Evolutionary conservation across 2,888 invertebrate genomes (phyloP).

Genomic region (Drosophila greeni): DNA sequence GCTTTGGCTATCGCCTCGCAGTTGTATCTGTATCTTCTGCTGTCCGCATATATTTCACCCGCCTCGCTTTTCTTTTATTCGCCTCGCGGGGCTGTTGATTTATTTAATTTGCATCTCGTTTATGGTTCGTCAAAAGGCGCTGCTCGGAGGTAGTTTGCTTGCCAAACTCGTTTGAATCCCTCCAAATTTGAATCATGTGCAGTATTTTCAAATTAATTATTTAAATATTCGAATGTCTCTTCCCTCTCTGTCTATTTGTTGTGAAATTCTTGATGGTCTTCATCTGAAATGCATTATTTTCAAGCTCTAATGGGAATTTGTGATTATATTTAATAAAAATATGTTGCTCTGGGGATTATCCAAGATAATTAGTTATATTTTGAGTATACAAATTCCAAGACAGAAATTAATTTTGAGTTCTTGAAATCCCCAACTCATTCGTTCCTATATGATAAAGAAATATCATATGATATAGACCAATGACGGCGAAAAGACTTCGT

Average conservation of each 20-base stretch:
- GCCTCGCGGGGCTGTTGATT: constrained; percentile 34
- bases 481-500: constrained; percentile 25
- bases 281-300: constrained; percentile 8
- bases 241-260: neutral
- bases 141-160: constrained; percentile 17
- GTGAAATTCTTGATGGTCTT: constrained; percentile 11
- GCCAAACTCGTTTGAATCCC: constrained; percentile 40
- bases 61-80: constrained; percentile 20
- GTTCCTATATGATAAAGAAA: constrained; percentile 10
- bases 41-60: neutral
- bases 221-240: constrained; percentile 30
- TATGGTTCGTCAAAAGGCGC: constrained; percentile 34
- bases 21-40: constrained; percentile 21
- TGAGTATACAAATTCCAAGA: neutral
- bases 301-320: constrained; percentile 3
- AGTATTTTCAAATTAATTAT: constrained; percentile 45
- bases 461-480: constrained; percentile 36
- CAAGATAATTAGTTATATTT: too few species aligned
- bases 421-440: constrained; percentile 4
- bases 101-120: constrained; percentile 58
- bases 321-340: constrained; percentile 1
- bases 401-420: too few species aligned
- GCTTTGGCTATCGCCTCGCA: constrained; percentile 18
- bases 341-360: neutral
- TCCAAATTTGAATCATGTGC: constrained; percentile 45